These are phyloP conservation scores for Pomatorhinus ruficollis DNA, from an alignment of 2,113 vertebrate genomes.

Conservation along the genomic window DNA sequence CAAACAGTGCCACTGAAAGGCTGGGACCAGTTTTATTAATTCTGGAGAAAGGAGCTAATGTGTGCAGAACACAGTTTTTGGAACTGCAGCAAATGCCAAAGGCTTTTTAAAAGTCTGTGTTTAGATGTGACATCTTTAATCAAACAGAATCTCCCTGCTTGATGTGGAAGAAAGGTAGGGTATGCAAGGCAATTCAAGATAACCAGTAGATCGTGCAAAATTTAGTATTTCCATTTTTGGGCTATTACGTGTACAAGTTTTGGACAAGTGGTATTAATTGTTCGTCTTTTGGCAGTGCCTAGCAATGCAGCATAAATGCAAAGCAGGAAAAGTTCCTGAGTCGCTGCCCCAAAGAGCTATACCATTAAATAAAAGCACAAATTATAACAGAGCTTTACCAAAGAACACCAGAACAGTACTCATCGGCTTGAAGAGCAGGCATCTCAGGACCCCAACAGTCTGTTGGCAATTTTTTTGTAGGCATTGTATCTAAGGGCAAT, in stretches of 20 bases:
- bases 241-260: not conserved
- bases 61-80: not conserved
- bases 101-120: not conserved
- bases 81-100: not conserved
- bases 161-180: not conserved
- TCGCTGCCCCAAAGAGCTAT: not conserved
- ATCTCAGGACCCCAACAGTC: not conserved
- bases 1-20: not conserved
- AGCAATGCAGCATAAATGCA: not conserved
- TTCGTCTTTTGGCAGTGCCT: not conserved
- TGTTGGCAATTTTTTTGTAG: conserved; percentile 2
- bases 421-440: not conserved
- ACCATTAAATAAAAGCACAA: not conserved
- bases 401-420: not conserved
- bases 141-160: not conserved
- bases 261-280: not conserved
- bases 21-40: not conserved
- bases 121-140: not conserved
- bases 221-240: not conserved
- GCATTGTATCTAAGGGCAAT: not conserved
- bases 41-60: not conserved
- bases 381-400: not conserved
- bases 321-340: not conserved
- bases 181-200: not conserved
- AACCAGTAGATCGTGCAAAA: not conserved